Conservation (phyloP, 2,113 vertebrate genomes). For the Beaufortia kweichowensis region DNA sequence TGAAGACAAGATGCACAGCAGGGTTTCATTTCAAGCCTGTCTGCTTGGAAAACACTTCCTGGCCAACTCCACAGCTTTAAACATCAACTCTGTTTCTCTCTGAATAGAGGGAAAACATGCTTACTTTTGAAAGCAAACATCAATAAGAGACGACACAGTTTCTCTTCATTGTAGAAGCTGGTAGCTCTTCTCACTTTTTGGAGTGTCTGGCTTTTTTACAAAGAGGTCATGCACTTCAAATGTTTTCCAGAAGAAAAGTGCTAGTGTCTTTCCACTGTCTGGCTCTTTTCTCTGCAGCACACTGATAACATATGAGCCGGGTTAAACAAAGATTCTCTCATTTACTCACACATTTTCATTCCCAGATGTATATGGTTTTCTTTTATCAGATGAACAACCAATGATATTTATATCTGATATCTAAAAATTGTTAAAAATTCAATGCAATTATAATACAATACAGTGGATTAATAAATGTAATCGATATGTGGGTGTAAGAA, state of each 20-base stretch:
- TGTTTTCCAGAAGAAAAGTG: not conserved
- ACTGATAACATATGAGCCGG: not conserved
- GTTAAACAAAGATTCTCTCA: not conserved
- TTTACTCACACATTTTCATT: too few species aligned
- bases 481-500: too few species aligned
- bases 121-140: constrained; percentile 5
- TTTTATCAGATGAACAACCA: not conserved
- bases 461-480: too few species aligned
- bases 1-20: constrained; percentile 35
- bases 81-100: constrained; percentile 6
- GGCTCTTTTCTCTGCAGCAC: not conserved
- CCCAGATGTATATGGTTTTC: too few species aligned
- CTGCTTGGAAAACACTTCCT: constrained; percentile 42
- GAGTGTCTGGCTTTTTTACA: not conserved
- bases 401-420: not conserved
- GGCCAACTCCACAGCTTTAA: constrained; percentile 13
- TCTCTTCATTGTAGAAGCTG: not conserved
- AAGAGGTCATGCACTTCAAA: not conserved
- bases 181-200: not conserved
- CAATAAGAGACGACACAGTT: constrained; percentile 6
- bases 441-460: too few species aligned
- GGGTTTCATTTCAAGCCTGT: constrained; percentile 38
- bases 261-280: not conserved
- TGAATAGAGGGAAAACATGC: constrained; percentile 5
- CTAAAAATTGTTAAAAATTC: too few species aligned